A percentile compares a stretch with the other conserved stretches of the same genome.
These are phyloP conservation scores for Sminthopsis crassicaudata DNA, from an alignment of 2,113 vertebrate genomes.

Conservation along the genomic window DNA sequence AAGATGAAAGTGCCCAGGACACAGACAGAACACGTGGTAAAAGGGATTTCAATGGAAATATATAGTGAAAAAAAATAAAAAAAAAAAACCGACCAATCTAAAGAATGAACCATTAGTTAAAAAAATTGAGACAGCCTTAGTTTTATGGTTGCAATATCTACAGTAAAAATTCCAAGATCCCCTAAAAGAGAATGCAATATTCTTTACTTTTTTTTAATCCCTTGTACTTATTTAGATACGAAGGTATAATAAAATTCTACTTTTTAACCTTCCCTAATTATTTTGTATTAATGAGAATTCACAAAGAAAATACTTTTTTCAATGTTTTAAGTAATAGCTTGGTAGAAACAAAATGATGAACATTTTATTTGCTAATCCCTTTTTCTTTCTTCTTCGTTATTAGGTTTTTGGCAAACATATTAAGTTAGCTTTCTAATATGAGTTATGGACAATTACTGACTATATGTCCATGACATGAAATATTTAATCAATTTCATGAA, in stretches of 20 bases:
- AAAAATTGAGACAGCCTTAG: conserved; percentile 32
- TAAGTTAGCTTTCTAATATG: not conserved
- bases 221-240: not conserved
- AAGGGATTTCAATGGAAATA: conserved; percentile 43
- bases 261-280: not conserved
- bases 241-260: too few relatives aligned
- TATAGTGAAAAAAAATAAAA: not conserved
- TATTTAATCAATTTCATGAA: not conserved
- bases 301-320: not conserved
- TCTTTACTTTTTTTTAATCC: conserved; percentile 49
- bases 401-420: not conserved
- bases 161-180: conserved; percentile 15
- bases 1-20: conserved; percentile 16
- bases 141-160: conserved; percentile 35
- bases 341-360: not conserved
- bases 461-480: not conserved
- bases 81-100: not conserved
- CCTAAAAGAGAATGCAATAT: conserved; percentile 31
- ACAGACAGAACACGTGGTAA: conserved; percentile 48
- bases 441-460: not conserved
- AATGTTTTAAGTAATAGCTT: conserved; percentile 20
- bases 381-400: conserved; percentile 31
- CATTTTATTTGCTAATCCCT: conserved; percentile 1
- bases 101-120: conserved; percentile 48
- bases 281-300: not conserved